Evolutionary conservation across 35 echinoderm and acorn worm genomes (phyloP), one percentile per base, ranked within the genome.

Genomic region (Heliocidaris tuberculata): DNA sequence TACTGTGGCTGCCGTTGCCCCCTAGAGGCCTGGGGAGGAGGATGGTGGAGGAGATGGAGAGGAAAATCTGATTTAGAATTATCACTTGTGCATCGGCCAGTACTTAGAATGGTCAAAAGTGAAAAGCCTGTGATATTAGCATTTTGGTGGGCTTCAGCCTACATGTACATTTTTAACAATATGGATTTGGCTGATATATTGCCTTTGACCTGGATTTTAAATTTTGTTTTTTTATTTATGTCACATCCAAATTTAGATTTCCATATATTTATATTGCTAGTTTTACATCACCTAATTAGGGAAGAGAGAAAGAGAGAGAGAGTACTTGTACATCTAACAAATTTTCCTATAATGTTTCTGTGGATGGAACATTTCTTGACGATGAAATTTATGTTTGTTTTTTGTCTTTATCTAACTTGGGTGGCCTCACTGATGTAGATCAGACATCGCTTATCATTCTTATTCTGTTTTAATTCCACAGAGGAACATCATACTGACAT

Each of bases 401-500:
- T 78, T 21, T 7, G 27, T 78, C 65, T 78, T 78, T 78, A 78
- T 78, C 21, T 78, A 27, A 78, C 65, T 78, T 78, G 65, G 65
- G 65, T 78, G 65, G 65, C 65, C 65, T 78, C 65, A 6, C 7
- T 78, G 27, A n/a, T 7, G 65, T 27, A 78, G 65, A 78, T 78
- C 65, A 78, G 65, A 78, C 65, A 78, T 78, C 65, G n/a, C 65
- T 78, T 78, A 27, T 78, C 65, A 78, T 78, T 78, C 21, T 24
- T 19, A 78, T 78, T 78, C 65, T 29, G 65, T 78, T 78, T 42
- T n/a, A 78, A 78, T 78, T 78, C 65, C 65, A 78, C 65, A 6
- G 65, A 78, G 65, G 27, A 78, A 78, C 65, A 78, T 78, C 65
- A 78, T 78, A 78, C 65, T 78, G 65, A 78, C 65, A 78, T 78